Evolutionary conservation across 2,888 invertebrate genomes (phyloP).

Genomic region (Aleiodes testaceus): DNA sequence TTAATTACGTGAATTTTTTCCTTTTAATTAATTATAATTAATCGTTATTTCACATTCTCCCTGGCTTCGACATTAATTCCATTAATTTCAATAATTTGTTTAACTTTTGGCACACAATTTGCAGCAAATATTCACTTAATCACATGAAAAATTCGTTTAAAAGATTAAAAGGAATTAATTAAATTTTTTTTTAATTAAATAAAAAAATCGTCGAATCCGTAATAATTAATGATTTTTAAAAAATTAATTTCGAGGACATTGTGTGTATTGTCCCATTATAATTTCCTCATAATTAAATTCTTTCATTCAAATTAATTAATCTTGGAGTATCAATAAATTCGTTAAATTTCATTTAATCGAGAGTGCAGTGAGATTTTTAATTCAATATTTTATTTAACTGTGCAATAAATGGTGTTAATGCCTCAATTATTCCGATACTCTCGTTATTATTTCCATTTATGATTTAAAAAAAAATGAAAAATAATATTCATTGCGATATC

Average conservation of each 20-base stretch:
- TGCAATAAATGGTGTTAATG: conserved; percentile 5
- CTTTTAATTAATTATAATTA: not conserved
- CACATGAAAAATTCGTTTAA: not conserved
- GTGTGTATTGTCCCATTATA: not conserved
- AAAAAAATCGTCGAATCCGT: not conserved
- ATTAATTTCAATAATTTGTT: not conserved
- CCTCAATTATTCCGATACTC: conserved; percentile 13
- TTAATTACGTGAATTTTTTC: not conserved
- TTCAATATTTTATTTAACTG: not conserved
- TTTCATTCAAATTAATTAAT: not conserved
- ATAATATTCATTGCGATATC: conserved; percentile 26
- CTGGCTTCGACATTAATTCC: conserved; percentile 1
- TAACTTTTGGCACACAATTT: conserved; percentile 21
- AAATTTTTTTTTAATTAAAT: conserved; percentile 11
- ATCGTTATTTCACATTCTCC: not conserved
- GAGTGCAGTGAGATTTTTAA: conserved; percentile 12
- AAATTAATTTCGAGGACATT: not conserved
- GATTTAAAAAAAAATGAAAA: conserved; percentile 24
- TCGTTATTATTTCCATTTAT: conserved; percentile 35
- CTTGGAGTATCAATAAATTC: not conserved
- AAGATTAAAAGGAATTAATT: not conserved
- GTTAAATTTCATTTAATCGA: conserved; percentile 1
- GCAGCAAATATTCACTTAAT: conserved; percentile 15
- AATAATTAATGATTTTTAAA: not conserved
- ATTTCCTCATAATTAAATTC: not conserved